These are phyloP conservation scores for Callospermophilus lateralis DNA, from an alignment of 2,113 vertebrate species.

Conservation along the genomic window DNA sequence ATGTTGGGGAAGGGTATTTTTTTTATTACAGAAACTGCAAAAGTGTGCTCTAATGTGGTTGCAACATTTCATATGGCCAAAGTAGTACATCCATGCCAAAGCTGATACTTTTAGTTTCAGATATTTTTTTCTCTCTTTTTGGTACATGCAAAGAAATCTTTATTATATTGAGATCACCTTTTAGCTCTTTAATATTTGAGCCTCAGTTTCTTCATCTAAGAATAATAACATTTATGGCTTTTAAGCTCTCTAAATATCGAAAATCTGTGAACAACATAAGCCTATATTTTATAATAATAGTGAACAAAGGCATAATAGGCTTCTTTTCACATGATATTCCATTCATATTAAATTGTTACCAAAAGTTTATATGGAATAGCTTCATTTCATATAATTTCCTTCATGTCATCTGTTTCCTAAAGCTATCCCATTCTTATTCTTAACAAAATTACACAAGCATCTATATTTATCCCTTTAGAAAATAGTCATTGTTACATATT, in stretches of 20 bases:
- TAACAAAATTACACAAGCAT: neutral
- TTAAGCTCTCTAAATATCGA: neutral
- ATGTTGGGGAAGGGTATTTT: too few species aligned
- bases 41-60: too few species aligned
- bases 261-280: neutral
- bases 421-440: neutral
- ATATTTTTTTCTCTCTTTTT: too few species aligned
- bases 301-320: neutral
- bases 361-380: neutral
- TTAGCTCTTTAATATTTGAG: neutral
- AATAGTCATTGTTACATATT: neutral
- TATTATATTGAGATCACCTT: neutral
- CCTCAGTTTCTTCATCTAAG: neutral
- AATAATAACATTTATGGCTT: neutral
- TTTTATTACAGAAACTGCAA: too few species aligned
- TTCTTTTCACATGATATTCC: neutral
- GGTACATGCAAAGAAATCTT: neutral
- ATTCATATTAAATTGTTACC: neutral
- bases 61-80: too few species aligned
- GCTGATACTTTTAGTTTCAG: too few species aligned
- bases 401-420: neutral
- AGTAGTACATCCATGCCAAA: too few species aligned
- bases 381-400: slow-evolving; percentile 10
- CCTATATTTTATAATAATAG: neutral
- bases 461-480: neutral